Evolutionary conservation across 2,888 invertebrate genomes (phyloP).

Genomic region (Trichogramma evanescens): DNA sequence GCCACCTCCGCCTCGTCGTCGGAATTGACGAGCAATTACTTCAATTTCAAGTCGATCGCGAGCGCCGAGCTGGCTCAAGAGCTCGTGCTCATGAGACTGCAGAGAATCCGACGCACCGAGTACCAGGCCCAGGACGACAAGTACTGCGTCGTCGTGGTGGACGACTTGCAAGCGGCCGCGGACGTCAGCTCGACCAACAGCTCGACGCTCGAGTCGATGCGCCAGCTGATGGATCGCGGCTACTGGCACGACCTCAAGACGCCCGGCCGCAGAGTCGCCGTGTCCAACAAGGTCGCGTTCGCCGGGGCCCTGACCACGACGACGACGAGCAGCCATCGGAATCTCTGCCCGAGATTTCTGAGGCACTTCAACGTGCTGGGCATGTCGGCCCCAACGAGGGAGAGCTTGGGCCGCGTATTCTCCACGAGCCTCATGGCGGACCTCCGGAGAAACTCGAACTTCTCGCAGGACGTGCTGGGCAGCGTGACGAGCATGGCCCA

Average conservation of each 20-base stretch:
- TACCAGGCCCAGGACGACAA: slow-evolving; percentile 54
- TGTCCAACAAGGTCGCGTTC: slow-evolving; percentile 50
- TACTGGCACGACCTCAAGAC: slow-evolving; percentile 57
- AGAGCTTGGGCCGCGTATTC: slow-evolving; percentile 58
- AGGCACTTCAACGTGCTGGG: slow-evolving; percentile 58
- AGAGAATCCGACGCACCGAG: slow-evolving; percentile 50
- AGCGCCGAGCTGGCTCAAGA: slow-evolving; percentile 52
- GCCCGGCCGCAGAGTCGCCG: slow-evolving; percentile 24
- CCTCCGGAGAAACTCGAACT: slow-evolving; percentile 52
- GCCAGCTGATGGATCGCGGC: slow-evolving; percentile 58
- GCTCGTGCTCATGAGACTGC: slow-evolving; percentile 49
- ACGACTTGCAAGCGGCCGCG: slow-evolving; percentile 57
- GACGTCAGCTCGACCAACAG: slow-evolving; percentile 48
- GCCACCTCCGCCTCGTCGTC: slow-evolving; percentile 51
- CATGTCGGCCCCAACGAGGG: slow-evolving; percentile 54
- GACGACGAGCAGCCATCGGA: slow-evolving; percentile 46
- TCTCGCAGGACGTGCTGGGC: slow-evolving; percentile 49
- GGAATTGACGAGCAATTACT: slow-evolving; percentile 50
- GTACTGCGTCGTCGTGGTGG: slow-evolving; percentile 58
- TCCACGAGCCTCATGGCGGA: slow-evolving; percentile 53
- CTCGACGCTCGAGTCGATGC: slow-evolving; percentile 56
- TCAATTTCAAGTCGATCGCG: slow-evolving; percentile 52
- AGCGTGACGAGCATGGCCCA: slow-evolving; percentile 51
- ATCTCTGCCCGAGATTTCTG: slow-evolving; percentile 48
- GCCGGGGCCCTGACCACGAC: slow-evolving; percentile 53